A percentile compares a stretch with the other conserved stretches of the same genome.
These are phyloP conservation scores for Pampusana beccarii DNA, from an alignment of 2,113 vertebrate species.

Conservation along the genomic window DNA sequence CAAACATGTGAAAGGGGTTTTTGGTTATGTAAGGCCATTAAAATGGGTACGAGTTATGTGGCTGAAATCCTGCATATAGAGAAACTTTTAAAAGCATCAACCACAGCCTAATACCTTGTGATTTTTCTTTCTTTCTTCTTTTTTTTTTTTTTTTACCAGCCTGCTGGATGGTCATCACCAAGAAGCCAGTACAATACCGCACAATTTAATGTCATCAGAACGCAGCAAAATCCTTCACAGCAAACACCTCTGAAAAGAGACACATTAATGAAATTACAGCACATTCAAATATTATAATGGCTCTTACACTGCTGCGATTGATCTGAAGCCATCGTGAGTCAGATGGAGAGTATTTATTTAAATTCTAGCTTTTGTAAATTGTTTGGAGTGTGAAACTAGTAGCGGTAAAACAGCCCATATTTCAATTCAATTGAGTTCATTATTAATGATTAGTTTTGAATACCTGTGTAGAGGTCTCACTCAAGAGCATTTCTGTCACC, in stretches of 20 bases:
- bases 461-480: background rate
- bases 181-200: background rate
- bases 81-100: background rate
- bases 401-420: background rate
- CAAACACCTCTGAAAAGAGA: background rate
- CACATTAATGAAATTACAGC: background rate
- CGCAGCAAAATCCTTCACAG: background rate
- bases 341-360: background rate
- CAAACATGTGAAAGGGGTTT: background rate
- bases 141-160: background rate
- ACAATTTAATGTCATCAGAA: background rate
- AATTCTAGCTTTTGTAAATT: background rate
- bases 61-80: background rate
- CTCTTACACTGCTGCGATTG: background rate
- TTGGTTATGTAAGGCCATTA: slow-evolving; percentile 2
- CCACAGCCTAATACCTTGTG: background rate
- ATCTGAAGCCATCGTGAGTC: background rate
- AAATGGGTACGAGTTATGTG: background rate
- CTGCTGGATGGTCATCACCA: background rate
- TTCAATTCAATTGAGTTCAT: background rate
- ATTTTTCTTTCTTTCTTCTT: background rate
- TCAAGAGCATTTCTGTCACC: background rate
- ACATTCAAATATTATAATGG: background rate
- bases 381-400: background rate
- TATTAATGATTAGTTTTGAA: background rate